Evolutionary conservation across 2,113 vertebrate species (phyloP).

Genomic region (Empidonax traillii): DNA sequence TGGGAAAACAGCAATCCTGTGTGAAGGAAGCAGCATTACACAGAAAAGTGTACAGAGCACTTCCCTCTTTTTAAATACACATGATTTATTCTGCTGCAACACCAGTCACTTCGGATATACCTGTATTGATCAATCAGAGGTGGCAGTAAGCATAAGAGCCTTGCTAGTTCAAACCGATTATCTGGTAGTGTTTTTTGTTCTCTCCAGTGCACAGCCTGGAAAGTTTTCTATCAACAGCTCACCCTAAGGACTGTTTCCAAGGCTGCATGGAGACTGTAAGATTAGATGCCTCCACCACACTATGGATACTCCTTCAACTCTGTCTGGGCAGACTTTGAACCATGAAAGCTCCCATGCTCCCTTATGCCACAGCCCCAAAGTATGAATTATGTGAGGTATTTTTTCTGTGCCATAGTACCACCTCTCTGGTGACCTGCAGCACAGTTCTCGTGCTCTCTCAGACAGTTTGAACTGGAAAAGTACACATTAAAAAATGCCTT

Average conservation of each 20-base stretch:
- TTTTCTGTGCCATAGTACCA: background rate
- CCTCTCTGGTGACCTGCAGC: background rate
- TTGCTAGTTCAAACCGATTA: background rate
- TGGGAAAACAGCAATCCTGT: background rate
- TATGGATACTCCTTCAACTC: background rate
- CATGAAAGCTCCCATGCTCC: background rate
- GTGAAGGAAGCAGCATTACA: background rate
- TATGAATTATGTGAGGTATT: rapidly evolving
- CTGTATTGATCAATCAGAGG: background rate
- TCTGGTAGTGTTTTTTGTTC: background rate
- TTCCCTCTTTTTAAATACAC: background rate
- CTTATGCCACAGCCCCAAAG: background rate
- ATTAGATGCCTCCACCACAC: background rate
- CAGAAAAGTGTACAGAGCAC: rapidly evolving
- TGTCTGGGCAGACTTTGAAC: background rate
- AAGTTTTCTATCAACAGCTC: background rate
- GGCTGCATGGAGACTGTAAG: background rate
- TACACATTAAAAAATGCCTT: background rate
- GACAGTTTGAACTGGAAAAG: background rate
- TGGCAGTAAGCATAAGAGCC: background rate
- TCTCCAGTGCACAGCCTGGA: background rate
- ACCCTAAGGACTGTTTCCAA: background rate
- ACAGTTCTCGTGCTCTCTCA: background rate
- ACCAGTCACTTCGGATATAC: background rate
- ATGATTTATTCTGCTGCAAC: background rate